Evolutionary conservation across 2,797 vertebrate genomes (phyloP), one percentile per base, ranked within the genome.

Genomic region (Hyperoplus immaculatus): DNA sequence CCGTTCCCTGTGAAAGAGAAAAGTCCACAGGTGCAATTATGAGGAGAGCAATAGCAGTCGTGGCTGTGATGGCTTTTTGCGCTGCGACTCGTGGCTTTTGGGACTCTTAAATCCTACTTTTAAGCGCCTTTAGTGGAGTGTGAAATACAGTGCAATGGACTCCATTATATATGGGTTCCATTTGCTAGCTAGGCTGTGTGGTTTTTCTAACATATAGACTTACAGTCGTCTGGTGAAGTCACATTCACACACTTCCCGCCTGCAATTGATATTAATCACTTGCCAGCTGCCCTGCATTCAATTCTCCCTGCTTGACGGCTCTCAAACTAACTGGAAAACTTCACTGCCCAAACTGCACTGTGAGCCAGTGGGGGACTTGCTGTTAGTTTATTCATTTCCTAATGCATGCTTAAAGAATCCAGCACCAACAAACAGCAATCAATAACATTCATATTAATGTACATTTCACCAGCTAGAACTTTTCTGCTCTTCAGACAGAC

Each of bases 221-320:
- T 77, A 47, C 47, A 79, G 75, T 74, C 21, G 6, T 56, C 54
- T 57, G 77, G 69, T 64, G 60, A 80, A 93, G 87, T 95, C 90
- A 92, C 91, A 91, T 94, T 93, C 89, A 92, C 87, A 89, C 88
- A 80, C 81, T 90, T 87, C 87, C 81, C 75, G 68, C 67, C 70
- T 71, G 86, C 95, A 94, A 96, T 95, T 94, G 90, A 94, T 94
- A 95, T 95, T 93, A 95, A 95, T 95, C 92, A 84, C 93, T 92
- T 91, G 92, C 92, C 94, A 90, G 82, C 72, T 72, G 76, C 78
- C 68, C 82, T 72, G 81, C 79, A 66, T 89, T 92, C 60, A 77
- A 81, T 88, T 88, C 65, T 90, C 60, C 75, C 79, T 82, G 89
- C 83, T 63, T 81, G 85, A 76, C 85, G 78, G 82, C 83, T 85